phyloP scores from a whole-genome alignment of 2,113 vertebrate genomes.

The Alouatta palliata region DNA sequence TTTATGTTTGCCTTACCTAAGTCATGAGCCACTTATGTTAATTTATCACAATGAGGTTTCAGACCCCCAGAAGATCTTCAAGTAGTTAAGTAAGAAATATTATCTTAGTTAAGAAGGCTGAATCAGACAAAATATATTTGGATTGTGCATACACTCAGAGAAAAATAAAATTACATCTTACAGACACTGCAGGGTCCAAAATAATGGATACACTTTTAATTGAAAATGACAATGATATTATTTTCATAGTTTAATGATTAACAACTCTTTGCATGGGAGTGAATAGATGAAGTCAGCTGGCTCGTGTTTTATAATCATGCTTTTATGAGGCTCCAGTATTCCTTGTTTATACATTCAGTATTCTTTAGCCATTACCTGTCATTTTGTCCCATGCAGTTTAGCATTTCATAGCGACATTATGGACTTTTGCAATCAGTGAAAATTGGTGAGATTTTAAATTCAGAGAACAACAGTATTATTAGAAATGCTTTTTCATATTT shows the following conservation, averaged over 20 bases:
- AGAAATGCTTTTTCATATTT: neutral
- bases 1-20: conserved; percentile 59
- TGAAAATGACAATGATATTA: neutral
- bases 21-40: conserved; percentile 78
- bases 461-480: neutral
- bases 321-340: neutral
- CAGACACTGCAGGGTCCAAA: neutral
- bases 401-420: neutral
- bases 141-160: neutral
- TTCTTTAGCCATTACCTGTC: neutral
- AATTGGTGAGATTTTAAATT: conserved; percentile 15
- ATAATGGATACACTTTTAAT: neutral
- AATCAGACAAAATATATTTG: conserved; percentile 35
- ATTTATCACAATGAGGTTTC: conserved; percentile 82
- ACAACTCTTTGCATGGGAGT: neutral
- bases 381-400: neutral
- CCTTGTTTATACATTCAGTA: neutral
- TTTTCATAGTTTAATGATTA: neutral
- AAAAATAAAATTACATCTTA: neutral
- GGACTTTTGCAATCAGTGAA: neutral
- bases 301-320: neutral
- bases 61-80: conserved; percentile 71
- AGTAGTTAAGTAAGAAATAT: conserved; percentile 62
- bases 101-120: conserved; percentile 5
- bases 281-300: neutral